phyloP scores from a whole-genome alignment of 2,113 vertebrate species.

The Nycticorax nycticorax region DNA sequence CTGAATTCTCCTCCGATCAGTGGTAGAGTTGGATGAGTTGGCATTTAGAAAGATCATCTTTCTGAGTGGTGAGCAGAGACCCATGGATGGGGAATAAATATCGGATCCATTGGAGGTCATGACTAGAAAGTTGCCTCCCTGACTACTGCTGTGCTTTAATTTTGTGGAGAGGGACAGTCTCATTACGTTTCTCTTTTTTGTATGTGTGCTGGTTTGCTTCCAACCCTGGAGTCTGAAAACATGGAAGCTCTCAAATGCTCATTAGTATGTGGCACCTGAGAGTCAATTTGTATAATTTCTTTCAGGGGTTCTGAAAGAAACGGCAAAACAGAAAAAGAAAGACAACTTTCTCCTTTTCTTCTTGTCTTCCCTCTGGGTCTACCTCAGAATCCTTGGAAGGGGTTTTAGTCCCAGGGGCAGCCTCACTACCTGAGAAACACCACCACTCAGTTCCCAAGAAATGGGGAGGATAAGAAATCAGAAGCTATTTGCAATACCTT shows the following conservation, averaged over 20 bases:
- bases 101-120: neutral
- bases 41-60: constrained; percentile 33
- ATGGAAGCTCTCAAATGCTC: neutral
- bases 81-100: neutral
- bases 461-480: neutral
- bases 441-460: neutral
- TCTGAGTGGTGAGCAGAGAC: neutral
- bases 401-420: neutral
- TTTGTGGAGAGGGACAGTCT: neutral
- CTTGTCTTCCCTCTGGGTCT: neutral
- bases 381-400: neutral
- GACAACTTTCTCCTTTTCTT: neutral
- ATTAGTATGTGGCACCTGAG: neutral
- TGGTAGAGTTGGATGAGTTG: constrained; percentile 16
- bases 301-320: neutral
- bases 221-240: neutral
- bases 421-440: neutral
- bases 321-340: neutral
- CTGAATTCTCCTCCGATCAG: neutral
- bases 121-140: neutral
- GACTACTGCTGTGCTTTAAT: neutral
- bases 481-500: neutral
- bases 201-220: neutral
- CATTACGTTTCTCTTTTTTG: neutral
- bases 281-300: neutral